Conservation (phyloP, 2,888 invertebrate species). For the Trissolcus brochymenae region DNA sequence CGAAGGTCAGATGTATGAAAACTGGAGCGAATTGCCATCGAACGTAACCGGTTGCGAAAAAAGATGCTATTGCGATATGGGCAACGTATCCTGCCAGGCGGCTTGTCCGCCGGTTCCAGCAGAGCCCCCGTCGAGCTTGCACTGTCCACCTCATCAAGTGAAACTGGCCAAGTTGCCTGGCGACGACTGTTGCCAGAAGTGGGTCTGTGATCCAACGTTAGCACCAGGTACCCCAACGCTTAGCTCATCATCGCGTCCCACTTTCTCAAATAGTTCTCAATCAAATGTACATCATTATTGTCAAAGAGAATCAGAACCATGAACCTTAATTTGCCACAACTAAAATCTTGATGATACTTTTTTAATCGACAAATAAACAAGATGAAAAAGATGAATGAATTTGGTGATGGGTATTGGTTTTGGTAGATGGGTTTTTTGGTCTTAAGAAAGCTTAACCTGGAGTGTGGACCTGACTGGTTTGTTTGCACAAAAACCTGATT, state of each 20-base stretch:
- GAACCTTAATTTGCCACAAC: neutral
- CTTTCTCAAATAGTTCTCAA: constrained; percentile 3
- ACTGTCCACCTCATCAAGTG: constrained; percentile 84
- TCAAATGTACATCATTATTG: constrained; percentile 32
- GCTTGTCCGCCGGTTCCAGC: constrained; percentile 87
- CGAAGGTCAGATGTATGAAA: constrained; percentile 80
- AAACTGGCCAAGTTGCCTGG: constrained; percentile 82
- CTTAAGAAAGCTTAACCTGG: constrained; percentile 58
- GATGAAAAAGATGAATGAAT: no score
- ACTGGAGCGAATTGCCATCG: constrained; percentile 89
- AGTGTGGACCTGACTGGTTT: constrained; percentile 67
- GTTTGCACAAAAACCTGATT: constrained; percentile 14
- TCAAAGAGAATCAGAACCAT: constrained; percentile 2
- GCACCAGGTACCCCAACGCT: constrained; percentile 54
- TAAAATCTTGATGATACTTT: no score
- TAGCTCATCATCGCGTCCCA: constrained; percentile 8
- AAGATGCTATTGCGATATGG: constrained; percentile 91
- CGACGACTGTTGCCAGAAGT: constrained; percentile 90
- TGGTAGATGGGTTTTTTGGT: constrained; percentile 58
- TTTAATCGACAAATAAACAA: no score
- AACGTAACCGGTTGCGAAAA: constrained; percentile 90
- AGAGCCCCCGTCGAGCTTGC: constrained; percentile 84
- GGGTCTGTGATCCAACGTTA: constrained; percentile 78
- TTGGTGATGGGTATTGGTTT: no score
- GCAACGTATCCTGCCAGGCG: constrained; percentile 89